Percentiles rank a stretch among this genome's conserved stretches.
Evolutionary conservation across 2,888 invertebrate genomes (phyloP).

Genomic region (Lottia scabra): DNA sequence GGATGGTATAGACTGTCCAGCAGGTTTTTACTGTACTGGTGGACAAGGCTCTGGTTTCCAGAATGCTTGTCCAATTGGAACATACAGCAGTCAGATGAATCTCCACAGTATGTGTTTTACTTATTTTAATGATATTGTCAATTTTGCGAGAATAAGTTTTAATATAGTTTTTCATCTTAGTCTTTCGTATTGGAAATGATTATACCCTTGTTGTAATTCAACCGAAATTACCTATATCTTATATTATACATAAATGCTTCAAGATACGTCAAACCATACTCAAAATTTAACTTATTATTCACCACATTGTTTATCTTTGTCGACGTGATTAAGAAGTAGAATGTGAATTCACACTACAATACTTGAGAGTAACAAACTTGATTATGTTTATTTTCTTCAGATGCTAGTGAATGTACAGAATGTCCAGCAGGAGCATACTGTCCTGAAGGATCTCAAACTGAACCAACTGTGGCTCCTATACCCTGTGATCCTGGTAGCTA

Average conservation of each 20-base stretch:
- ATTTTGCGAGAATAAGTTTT: too few relatives aligned
- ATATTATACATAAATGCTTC: too few relatives aligned
- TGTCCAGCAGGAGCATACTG: constrained; percentile 64
- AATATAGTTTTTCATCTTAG: too few relatives aligned
- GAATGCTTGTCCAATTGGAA: constrained; percentile 63
- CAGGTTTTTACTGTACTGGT: constrained; percentile 57
- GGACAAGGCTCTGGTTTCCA: constrained; percentile 52
- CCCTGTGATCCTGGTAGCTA: constrained; percentile 62
- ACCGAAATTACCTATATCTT: too few relatives aligned
- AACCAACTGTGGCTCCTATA: constrained; percentile 51
- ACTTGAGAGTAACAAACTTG: too few relatives aligned
- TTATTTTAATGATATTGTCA: too few relatives aligned
- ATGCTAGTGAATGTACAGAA: constrained; percentile 51
- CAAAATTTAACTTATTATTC: too few relatives aligned
- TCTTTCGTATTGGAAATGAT: background rate
- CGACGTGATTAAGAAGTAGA: too few relatives aligned
- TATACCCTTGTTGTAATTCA: too few relatives aligned
- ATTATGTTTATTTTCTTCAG: constrained; percentile 29
- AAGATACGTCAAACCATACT: too few relatives aligned
- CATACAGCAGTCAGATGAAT: constrained; percentile 53
- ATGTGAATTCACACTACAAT: too few relatives aligned
- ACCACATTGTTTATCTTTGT: too few relatives aligned
- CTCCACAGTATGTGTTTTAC: constrained; percentile 46
- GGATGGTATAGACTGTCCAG: constrained; percentile 46
- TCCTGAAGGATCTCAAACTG: constrained; percentile 53